Base-by-base conservation (phyloP, 92 coral and sea anemone genomes). In the Bergia sp. region DNA sequence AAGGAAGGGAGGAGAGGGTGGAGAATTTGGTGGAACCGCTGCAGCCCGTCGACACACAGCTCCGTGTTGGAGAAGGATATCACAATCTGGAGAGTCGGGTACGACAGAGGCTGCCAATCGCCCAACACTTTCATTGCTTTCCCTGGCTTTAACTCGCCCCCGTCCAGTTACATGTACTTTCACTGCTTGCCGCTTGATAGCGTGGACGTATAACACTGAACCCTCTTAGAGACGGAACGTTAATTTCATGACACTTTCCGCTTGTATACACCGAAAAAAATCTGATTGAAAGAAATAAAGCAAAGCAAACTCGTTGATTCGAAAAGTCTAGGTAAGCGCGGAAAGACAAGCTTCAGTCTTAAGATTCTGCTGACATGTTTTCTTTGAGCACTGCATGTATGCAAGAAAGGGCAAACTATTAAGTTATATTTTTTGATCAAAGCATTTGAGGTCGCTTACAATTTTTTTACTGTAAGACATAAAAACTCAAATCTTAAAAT, bases 1-100 rank as follows among this genome's bases (percentile, higher is more conserved):
- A 76, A 72, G 73, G 55, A 91, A 42, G 92, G 93, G 47, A 73
- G 89, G 86, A 90, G 89, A 3, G 91, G 91, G 36, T 75, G 84
- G 86, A 79, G 96, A 50, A 87, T 95, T 13, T 95, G 98, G 98
- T 95, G 96, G 98, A 92, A 93, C 89, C 77, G 89, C 36, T 69
- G 77, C 65, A 77, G 89, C 23, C 91, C 96, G 10, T 61, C 77
- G 85, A 37, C 53, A 38, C 86, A 61, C 18, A 88, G 88, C 58
- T 41, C 86, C n/a, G 13, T 72, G 20, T 79, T 58, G 47, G 82
- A 83, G 65, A 92, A 85, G 37, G 93, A 93, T 37, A 85, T 94
- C 47, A 90, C 98, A 21, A 82, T 93, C 40, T 95, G 98, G 98
- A 86, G 91, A 23, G 93, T 89, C 11, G 89, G 90, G 53, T 89